phyloP scores from a whole-genome alignment of 2,113 vertebrate genomes.

The Polypterus bichir region DNA sequence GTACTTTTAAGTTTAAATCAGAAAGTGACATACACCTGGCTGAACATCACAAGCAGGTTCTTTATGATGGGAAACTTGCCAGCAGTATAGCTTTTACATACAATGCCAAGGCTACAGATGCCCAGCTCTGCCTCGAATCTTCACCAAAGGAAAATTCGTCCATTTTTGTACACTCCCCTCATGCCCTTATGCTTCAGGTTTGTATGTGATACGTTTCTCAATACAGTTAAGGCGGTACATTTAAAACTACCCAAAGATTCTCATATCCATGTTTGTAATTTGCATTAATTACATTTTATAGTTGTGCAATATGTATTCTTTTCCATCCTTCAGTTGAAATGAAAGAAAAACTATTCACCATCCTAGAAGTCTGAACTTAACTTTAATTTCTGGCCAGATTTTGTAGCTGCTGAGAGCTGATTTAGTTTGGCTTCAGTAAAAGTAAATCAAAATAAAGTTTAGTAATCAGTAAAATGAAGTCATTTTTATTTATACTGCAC shows the following conservation, averaged over 20 bases:
- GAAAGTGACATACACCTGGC: slow-evolving; percentile 98
- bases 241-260: neutral
- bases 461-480: too few relatives aligned
- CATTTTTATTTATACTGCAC: too few relatives aligned
- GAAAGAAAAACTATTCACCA: too few relatives aligned
- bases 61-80: slow-evolving; percentile 93
- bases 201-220: slow-evolving; percentile 20
- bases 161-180: slow-evolving; percentile 95
- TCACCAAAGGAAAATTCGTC: slow-evolving; percentile 95
- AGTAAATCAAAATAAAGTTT: too few relatives aligned
- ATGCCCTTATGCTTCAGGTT: slow-evolving; percentile 97
- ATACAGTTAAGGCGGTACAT: slow-evolving; percentile 8
- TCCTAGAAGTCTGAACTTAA: too few relatives aligned
- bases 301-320: neutral
- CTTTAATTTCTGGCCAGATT: too few relatives aligned
- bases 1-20: slow-evolving; percentile 97
- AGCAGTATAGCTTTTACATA: slow-evolving; percentile 96
- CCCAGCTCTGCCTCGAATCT: slow-evolving; percentile 93
- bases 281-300: neutral
- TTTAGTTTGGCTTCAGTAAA: too few relatives aligned
- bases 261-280: too few relatives aligned
- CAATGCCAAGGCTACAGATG: slow-evolving; percentile 94
- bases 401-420: too few relatives aligned
- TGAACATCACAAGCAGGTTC: slow-evolving; percentile 94
- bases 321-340: too few relatives aligned